These are phyloP conservation scores for Florisuga fusca DNA, from an alignment of 2,797 vertebrate species.

Conservation along the genomic window DNA sequence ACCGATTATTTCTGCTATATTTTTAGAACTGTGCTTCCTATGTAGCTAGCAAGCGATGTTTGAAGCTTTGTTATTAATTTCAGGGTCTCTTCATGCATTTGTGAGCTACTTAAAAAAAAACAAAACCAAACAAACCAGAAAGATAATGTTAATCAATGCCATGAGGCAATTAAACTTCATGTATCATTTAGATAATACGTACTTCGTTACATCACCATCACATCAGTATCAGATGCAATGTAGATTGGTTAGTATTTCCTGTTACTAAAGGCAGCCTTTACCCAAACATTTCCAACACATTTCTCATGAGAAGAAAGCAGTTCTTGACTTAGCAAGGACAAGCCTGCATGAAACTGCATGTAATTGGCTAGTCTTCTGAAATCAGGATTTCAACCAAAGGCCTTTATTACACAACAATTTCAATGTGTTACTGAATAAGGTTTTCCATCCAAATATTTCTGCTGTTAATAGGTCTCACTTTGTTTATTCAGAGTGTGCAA, in stretches of 20 bases:
- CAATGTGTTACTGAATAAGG: neutral
- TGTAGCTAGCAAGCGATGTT: neutral
- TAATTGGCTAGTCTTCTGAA: neutral
- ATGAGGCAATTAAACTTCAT: neutral
- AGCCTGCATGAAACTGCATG: neutral
- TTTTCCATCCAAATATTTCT: neutral
- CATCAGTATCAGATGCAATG: neutral
- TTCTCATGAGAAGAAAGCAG: neutral
- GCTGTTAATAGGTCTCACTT: neutral
- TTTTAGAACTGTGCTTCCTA: neutral
- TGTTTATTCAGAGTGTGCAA: neutral
- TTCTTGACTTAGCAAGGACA: neutral
- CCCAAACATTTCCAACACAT: constrained; percentile 54
- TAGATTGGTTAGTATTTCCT: constrained; percentile 54
- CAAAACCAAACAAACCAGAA: neutral
- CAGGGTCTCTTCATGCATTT: neutral
- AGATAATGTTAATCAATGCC: neutral
- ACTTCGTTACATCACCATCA: neutral
- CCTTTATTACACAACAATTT: neutral
- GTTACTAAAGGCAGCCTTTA: constrained; percentile 78
- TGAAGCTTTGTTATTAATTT: neutral
- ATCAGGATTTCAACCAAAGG: neutral
- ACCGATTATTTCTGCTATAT: neutral
- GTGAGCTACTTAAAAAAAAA: neutral
- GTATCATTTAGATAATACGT: neutral